Evolutionary conservation across 2,888 invertebrate genomes (phyloP).

Genomic region (Netelia inedita): DNA sequence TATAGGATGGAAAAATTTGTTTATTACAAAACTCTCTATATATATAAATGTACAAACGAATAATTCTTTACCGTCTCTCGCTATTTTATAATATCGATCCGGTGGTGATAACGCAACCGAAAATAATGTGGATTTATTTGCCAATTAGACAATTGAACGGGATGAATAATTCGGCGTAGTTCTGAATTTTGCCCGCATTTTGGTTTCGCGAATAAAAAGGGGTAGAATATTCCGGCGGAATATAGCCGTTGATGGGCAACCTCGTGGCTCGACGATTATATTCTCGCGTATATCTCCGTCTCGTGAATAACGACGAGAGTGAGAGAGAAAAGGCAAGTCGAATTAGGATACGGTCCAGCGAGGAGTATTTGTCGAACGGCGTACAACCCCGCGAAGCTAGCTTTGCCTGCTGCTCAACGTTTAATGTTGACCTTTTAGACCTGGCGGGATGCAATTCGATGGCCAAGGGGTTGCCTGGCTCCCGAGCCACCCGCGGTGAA

Average conservation of each 20-base stretch:
- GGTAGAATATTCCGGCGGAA: background rate
- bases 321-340: conserved; percentile 70
- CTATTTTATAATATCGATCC: conserved; percentile 37
- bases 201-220: conserved; percentile 56
- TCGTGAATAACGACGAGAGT: conserved; percentile 43
- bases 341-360: conserved; percentile 81
- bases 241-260: background rate
- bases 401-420: conserved; percentile 69
- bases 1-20: background rate
- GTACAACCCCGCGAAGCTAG: conserved; percentile 56
- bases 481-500: conserved; percentile 63
- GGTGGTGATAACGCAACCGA: conserved; percentile 67
- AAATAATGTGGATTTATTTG: conserved; percentile 83
- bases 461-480: background rate
- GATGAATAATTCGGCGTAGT: conserved; percentile 66
- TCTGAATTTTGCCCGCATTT: conserved; percentile 33
- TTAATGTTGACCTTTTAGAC: conserved; percentile 84
- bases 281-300: conserved; percentile 4
- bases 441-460: conserved; percentile 11
- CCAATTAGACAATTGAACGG: conserved; percentile 82
- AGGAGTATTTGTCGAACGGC: conserved; percentile 82
- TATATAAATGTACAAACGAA: too few species aligned
- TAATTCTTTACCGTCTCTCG: background rate
- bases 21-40: background rate
- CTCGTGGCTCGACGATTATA: background rate